phyloP scores from a whole-genome alignment of 2,888 invertebrate genomes.

The Chromoteleia sp. region DNA sequence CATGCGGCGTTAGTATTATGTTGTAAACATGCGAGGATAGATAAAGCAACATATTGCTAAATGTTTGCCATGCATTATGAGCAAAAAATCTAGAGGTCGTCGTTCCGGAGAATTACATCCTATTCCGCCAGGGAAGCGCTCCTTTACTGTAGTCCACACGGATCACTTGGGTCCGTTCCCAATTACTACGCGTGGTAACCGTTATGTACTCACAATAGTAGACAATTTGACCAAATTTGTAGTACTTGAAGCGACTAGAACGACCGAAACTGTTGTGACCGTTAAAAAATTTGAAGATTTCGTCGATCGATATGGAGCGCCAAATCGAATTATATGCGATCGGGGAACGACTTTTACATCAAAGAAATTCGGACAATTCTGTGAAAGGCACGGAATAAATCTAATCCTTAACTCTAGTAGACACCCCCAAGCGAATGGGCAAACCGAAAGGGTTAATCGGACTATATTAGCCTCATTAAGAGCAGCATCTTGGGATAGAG shows the following conservation, averaged over 20 bases:
- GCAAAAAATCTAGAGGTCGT: not conserved
- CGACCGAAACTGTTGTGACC: slow-evolving; percentile 29
- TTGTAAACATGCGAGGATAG: not conserved
- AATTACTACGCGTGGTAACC: not conserved
- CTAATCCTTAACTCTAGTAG: slow-evolving; percentile 64
- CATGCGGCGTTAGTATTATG: not conserved
- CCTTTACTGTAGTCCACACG: not conserved
- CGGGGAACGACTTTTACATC: slow-evolving; percentile 69
- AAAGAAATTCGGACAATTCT: slow-evolving; percentile 57
- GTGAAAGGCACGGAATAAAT: slow-evolving; percentile 61
- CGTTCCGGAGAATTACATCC: not conserved
- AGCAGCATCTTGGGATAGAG: not conserved
- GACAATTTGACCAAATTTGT: slow-evolving; percentile 20
- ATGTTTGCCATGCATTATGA: not conserved
- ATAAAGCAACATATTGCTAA: not conserved
- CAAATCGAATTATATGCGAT: slow-evolving; percentile 70
- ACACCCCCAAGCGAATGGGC: slow-evolving; percentile 66
- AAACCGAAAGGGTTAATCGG: slow-evolving; percentile 58
- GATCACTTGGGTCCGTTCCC: not conserved
- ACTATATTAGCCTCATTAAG: slow-evolving; percentile 42
- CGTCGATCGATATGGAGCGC: slow-evolving; percentile 64
- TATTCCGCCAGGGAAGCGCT: not conserved
- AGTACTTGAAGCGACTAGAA: slow-evolving; percentile 1
- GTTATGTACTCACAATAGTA: not conserved
- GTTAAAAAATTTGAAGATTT: slow-evolving; percentile 59